Conservation (phyloP, 1,140 invertebrate species). For the Tetranychus cinnabarinus region DNA sequence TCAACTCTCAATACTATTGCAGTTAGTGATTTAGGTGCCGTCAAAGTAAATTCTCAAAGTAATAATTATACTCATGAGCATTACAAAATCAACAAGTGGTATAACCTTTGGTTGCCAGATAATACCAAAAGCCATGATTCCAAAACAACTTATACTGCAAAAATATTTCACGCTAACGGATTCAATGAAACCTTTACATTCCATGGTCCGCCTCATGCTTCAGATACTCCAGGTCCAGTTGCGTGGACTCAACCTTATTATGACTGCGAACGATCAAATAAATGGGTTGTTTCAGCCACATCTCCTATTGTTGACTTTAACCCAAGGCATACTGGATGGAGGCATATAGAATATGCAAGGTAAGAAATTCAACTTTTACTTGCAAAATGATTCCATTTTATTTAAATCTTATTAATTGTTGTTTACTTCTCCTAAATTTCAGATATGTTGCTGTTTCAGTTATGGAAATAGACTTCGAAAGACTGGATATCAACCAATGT, state of each 20-base stretch:
- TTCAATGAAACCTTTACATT: constrained; percentile 88
- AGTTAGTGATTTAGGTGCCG: constrained; percentile 46
- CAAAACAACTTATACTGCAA: constrained; percentile 51
- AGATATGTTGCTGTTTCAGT: constrained; percentile 79
- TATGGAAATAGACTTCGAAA: constrained; percentile 86
- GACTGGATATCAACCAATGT: constrained; percentile 96
- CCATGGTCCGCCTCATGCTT: constrained; percentile 58
- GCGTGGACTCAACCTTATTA: constrained; percentile 86
- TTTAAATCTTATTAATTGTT: constrained; percentile 4
- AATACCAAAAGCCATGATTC: constrained; percentile 51
- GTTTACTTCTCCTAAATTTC: constrained; percentile 34
- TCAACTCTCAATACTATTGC: constrained; percentile 60
- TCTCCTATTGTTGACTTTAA: constrained; percentile 85
- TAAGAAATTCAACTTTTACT: constrained; percentile 24
- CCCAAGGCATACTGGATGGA: constrained; percentile 73
- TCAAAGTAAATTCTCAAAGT: constrained; percentile 41
- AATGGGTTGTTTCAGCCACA: constrained; percentile 79
- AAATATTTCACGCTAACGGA: constrained; percentile 76
- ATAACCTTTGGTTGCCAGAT: constrained; percentile 57
- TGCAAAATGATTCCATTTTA: no score
- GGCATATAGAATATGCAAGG: constrained; percentile 85
- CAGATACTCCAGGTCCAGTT: constrained; percentile 67
- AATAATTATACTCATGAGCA: constrained; percentile 70
- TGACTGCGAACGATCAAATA: constrained; percentile 81
- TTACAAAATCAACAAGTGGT: constrained; percentile 84